Base-by-base conservation (phyloP, 2,888 invertebrate genomes). In the Drosophila aldrichi region DNA sequence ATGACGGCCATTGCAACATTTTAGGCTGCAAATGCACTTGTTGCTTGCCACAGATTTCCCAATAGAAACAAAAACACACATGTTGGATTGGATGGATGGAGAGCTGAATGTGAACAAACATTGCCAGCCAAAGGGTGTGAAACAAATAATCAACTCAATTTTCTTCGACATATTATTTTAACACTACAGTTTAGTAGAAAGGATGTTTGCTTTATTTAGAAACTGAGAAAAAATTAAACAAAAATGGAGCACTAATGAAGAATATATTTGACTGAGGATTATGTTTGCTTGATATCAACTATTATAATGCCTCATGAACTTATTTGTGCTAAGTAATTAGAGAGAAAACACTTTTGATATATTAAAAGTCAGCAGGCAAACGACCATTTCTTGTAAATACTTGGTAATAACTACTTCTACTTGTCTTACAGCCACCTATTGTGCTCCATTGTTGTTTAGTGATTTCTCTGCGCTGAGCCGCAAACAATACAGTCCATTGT, bases 401-500 rank as follows among this genome's bases (percentile, higher is more conserved):
- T 25, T 46, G 46, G n/a, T 29, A n/a, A 18, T 67, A 44, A 40
- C 40, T 40, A 32, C n/a, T 20, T 16, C 40, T 34, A 44, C 43
- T 41, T 20, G 36, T 32, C 20, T 38, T 29, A 29, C 18, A 61
- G 25, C 22, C 22, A 22, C 34, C 20, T 41, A 36, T 40, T 46
- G 46, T 61, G 56, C 74, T 44, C 70, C 75, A 77, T 74, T 77
- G 66, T 77, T 46, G 55, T 29, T 16, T 44, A 22, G 58, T 54
- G 62, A 60, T 63, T 52, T 54, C 63, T 41, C 48, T 44, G 6
- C 49, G 29, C 46, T 36, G 38, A 38, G 55, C 61, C 61, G 57
- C 60, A 58, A 83, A 85, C 84, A 85, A 85, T 88, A 79, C 62
- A 40, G 16, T 38, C 67, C 82, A 84, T 82, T 82, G 82, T 82